A percentile compares a stretch with the other conserved stretches of the same genome.
Conservation (phyloP, 2,888 invertebrate genomes). For the Drosophila borealis region DNA sequence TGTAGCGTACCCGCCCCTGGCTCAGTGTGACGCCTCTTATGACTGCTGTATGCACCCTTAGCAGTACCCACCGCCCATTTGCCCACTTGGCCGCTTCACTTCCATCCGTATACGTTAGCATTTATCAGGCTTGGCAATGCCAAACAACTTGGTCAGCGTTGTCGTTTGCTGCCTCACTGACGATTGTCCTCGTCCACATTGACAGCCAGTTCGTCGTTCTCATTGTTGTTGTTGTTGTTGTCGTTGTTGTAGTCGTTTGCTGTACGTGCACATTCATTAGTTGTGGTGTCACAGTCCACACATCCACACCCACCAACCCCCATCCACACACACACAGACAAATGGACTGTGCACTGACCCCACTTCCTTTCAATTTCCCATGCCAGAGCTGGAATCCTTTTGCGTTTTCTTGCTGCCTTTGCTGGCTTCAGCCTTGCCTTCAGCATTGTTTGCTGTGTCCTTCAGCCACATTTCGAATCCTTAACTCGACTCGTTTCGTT, state of each 20-base stretch:
- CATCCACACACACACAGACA: slow-evolving; percentile 8
- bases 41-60: slow-evolving; percentile 14
- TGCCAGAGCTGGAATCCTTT: slow-evolving; percentile 46
- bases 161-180: slow-evolving; percentile 54
- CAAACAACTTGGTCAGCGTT: slow-evolving; percentile 61
- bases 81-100: too few species aligned
- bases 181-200: slow-evolving; percentile 34
- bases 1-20: slow-evolving; percentile 1
- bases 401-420: slow-evolving; percentile 24
- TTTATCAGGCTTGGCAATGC: slow-evolving; percentile 59
- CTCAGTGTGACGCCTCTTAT: neutral
- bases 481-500: slow-evolving; percentile 13
- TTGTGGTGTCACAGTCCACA: slow-evolving; percentile 54
- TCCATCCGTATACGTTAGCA: slow-evolving; percentile 20
- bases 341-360: slow-evolving; percentile 55
- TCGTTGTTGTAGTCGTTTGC: slow-evolving; percentile 33
- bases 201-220: slow-evolving; percentile 10
- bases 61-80: neutral
- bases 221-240: slow-evolving; percentile 1
- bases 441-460: slow-evolving; percentile 49
- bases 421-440: slow-evolving; percentile 20
- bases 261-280: slow-evolving; percentile 58
- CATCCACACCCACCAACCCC: slow-evolving; percentile 9
- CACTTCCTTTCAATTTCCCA: slow-evolving; percentile 63
- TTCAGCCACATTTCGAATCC: slow-evolving; percentile 49